Evolutionary conservation across 2,113 vertebrate genomes (phyloP).

Genomic region (Orthonyx spaldingii): DNA sequence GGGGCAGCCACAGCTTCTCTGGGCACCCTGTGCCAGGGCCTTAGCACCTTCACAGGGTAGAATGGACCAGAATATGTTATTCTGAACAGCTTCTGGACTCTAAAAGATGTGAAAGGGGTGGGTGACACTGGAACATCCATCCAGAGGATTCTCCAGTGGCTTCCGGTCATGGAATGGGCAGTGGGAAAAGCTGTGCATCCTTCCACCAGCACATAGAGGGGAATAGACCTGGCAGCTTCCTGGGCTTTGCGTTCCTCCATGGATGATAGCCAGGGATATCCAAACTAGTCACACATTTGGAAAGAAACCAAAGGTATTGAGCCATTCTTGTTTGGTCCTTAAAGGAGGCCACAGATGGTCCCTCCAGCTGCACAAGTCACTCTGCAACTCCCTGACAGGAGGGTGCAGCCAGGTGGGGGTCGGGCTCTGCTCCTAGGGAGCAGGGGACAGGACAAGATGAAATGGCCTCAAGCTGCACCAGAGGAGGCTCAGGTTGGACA

Average conservation of each 20-base stretch:
- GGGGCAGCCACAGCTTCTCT: neutral
- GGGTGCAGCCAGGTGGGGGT: neutral
- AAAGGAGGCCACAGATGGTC: neutral
- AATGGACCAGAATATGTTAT: neutral
- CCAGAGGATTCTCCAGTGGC: neutral
- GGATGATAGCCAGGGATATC: neutral
- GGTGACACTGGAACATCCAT: neutral
- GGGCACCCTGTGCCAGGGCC: neutral
- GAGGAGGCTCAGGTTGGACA: neutral
- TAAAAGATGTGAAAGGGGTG: neutral
- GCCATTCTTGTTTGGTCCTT: neutral
- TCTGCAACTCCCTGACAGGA: neutral
- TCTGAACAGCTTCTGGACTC: neutral
- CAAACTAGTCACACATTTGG: neutral
- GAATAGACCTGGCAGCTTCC: neutral
- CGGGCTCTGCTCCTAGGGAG: neutral
- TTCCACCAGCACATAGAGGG: neutral
- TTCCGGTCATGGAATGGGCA: accelerated
- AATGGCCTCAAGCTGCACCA: neutral
- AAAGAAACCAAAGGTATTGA: neutral
- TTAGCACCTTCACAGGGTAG: neutral
- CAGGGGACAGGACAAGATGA: neutral
- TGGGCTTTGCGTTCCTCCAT: neutral
- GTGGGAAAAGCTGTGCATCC: neutral
- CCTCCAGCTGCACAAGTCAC: neutral